A percentile compares a stretch with the other conserved stretches of the same genome.
These are phyloP conservation scores for Cheilinus undulatus DNA, from an alignment of 2,113 vertebrate species.

Conservation along the genomic window DNA sequence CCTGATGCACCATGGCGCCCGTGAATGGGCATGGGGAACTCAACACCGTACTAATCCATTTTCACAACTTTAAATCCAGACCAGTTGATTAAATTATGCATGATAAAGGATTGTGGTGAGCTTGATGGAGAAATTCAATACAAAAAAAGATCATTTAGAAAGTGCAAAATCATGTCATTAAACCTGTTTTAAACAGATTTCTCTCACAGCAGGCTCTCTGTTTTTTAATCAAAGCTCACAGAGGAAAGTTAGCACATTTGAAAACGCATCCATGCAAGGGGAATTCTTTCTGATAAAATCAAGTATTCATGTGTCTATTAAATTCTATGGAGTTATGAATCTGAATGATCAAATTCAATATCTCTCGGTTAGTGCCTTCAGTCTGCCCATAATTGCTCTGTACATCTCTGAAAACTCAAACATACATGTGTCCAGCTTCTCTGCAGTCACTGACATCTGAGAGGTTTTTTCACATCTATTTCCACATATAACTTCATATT, in stretches of 20 bases:
- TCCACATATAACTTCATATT: neutral
- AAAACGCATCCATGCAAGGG: neutral
- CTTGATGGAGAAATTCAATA: constrained; percentile 77
- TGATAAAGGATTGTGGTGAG: constrained; percentile 74
- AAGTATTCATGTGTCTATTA: neutral
- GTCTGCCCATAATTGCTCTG: neutral
- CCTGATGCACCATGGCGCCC: constrained; percentile 47
- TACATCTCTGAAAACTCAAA: constrained; percentile 9
- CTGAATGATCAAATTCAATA: neutral
- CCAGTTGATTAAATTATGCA: constrained; percentile 85
- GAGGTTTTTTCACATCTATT: neutral
- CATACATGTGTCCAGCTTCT: neutral
- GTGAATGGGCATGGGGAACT: constrained; percentile 83
- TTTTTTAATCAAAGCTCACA: constrained; percentile 49
- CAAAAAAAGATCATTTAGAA: constrained; percentile 72
- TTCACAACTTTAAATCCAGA: constrained; percentile 85
- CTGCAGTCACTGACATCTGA: neutral
- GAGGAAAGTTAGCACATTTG: neutral
- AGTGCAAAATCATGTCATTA: constrained; percentile 42
- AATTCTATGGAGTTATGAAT: neutral
- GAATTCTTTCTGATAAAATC: neutral
- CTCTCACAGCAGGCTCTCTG: constrained; percentile 15
- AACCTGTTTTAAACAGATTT: constrained; percentile 61
- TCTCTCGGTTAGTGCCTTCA: neutral
- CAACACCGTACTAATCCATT: constrained; percentile 86